A percentile compares a stretch with the other conserved stretches of the same genome.
Evolutionary conservation across 2,113 vertebrate genomes (phyloP).

Genomic region (Cromileptes altivelis): DNA sequence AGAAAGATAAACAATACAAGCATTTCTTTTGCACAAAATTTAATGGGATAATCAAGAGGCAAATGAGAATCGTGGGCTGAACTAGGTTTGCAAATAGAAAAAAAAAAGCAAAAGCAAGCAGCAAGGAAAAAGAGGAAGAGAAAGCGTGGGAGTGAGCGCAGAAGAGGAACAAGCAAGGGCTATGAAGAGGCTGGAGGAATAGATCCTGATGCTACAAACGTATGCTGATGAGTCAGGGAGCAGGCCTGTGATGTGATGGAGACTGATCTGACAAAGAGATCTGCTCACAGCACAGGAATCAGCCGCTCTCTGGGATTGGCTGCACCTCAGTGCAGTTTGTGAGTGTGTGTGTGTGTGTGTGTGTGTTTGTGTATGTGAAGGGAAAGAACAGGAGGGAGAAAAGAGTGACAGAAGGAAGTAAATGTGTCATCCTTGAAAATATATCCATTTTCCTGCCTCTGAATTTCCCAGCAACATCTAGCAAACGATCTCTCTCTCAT

Average conservation of each 20-base stretch:
- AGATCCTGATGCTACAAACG: constrained; percentile 65
- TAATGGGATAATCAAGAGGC: constrained; percentile 14
- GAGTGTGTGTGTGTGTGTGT: constrained; percentile 16
- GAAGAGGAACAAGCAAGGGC: constrained; percentile 52
- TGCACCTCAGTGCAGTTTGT: constrained; percentile 26
- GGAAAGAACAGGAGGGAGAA: constrained; percentile 25
- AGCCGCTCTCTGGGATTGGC: constrained; percentile 57
- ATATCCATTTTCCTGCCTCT: constrained; percentile 41
- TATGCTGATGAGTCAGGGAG: constrained; percentile 78
- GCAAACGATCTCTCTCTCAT: constrained; percentile 35
- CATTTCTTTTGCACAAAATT: neutral
- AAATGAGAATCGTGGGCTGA: constrained; percentile 10
- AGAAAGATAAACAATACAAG: neutral
- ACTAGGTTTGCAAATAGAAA: constrained; percentile 24
- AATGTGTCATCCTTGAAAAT: constrained; percentile 61
- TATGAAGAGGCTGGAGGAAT: constrained; percentile 62
- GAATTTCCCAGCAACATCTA: constrained; percentile 43
- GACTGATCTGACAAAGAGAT: constrained; percentile 74
- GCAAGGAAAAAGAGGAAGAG: constrained; percentile 35
- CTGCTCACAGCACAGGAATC: constrained; percentile 62
- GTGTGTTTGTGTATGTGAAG: neutral
- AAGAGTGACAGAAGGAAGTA: constrained; percentile 27
- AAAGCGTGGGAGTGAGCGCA: constrained; percentile 50
- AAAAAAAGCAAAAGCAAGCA: constrained; percentile 46
- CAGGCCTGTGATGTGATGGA: constrained; percentile 73